Percentiles rank a stretch among this genome's conserved stretches.
phyloP scores from a whole-genome alignment of 2,888 invertebrate species.

The Rosalia funebris region DNA sequence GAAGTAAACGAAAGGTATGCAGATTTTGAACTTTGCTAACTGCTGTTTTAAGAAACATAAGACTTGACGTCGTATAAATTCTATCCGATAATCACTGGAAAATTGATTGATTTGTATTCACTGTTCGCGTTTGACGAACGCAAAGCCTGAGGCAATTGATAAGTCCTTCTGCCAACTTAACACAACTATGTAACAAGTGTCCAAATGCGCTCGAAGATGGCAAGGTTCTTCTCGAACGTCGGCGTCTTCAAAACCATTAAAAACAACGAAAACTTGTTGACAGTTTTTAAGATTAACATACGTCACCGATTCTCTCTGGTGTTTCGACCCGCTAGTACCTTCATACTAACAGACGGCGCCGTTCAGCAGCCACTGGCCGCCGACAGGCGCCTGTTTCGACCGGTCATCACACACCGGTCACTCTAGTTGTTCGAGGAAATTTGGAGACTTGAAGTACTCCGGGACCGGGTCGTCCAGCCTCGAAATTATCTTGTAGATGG shows the following conservation, averaged over 20 bases:
- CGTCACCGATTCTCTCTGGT: conserved; percentile 62
- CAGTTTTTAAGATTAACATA: conserved; percentile 53
- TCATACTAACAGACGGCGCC: conserved; percentile 49
- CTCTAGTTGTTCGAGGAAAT: conserved; percentile 98
- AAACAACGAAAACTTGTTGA: conserved; percentile 60
- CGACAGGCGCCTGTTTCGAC: conserved; percentile 54
- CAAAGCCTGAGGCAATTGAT: conserved; percentile 59
- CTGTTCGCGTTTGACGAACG: conserved; percentile 60
- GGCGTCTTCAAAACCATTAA: conserved; percentile 57
- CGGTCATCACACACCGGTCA: conserved; percentile 65
- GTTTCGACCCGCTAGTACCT: conserved; percentile 37
- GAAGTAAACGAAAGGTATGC: conserved; percentile 55
- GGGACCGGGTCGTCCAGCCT: conserved; percentile 98
- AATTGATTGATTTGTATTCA: conserved; percentile 63
- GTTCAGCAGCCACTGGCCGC: conserved; percentile 48
- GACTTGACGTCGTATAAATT: conserved; percentile 58
- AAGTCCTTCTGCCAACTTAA: conserved; percentile 61
- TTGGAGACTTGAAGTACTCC: conserved; percentile 99
- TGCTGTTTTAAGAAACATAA: conserved; percentile 62
- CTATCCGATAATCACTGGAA: conserved; percentile 59
- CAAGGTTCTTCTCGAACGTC: conserved; percentile 48
- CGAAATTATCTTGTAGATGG: conserved; percentile 99
- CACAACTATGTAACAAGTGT: conserved; percentile 57
- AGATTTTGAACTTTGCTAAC: conserved; percentile 65
- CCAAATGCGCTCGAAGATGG: conserved; percentile 55